Percentiles rank a stretch among this genome's conserved stretches.
phyloP scores from a whole-genome alignment of 92 coral and sea anemone species.

The Epizoanthus illoricatus region DNA sequence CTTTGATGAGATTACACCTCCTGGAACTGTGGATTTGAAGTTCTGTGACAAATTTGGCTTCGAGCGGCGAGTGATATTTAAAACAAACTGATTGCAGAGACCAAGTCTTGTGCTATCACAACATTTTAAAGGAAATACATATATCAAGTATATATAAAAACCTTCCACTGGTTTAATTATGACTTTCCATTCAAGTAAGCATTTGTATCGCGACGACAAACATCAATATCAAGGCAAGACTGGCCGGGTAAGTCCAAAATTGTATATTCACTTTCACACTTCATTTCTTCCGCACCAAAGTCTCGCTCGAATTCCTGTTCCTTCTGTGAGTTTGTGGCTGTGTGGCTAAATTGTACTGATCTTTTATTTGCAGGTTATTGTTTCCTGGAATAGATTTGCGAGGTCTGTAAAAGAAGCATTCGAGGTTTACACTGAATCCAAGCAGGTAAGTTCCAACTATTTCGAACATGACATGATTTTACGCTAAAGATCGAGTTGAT shows the following conservation, averaged over 20 bases:
- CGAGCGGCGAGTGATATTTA: background rate
- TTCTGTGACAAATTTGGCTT: background rate
- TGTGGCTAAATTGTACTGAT: background rate
- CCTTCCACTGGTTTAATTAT: background rate
- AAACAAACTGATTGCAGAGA: background rate
- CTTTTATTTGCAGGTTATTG: constrained; percentile 73
- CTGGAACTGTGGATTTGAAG: background rate
- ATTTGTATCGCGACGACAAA: constrained; percentile 61
- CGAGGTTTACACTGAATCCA: constrained; percentile 91
- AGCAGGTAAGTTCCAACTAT: constrained; percentile 69
- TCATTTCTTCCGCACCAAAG: background rate
- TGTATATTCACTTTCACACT: background rate
- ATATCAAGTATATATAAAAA: background rate
- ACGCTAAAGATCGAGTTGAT: background rate
- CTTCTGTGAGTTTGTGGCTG: background rate
- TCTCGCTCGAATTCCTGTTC: background rate
- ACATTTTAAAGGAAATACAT: background rate
- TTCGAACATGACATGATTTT: constrained; percentile 3
- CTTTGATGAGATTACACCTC: background rate
- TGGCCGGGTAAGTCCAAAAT: constrained; percentile 81
- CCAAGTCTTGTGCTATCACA: background rate
- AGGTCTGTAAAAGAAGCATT: constrained; percentile 96
- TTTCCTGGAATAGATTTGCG: constrained; percentile 99
- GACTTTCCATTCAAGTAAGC: constrained; percentile 38
- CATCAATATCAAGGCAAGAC: constrained; percentile 85